These are phyloP conservation scores for Hafferia zeledoni DNA, from an alignment of 2,797 vertebrate species.

Conservation along the genomic window DNA sequence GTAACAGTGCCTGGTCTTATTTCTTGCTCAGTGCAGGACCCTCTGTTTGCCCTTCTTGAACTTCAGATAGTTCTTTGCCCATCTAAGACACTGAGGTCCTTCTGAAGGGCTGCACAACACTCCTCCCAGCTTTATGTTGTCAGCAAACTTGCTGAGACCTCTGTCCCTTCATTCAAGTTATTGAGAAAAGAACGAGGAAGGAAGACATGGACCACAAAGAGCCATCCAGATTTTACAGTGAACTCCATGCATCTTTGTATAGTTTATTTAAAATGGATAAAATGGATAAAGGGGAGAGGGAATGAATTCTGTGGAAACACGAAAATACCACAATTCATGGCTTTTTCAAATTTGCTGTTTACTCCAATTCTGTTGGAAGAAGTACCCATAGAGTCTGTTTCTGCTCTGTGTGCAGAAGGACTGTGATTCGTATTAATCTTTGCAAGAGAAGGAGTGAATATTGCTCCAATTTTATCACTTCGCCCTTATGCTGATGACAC, in stretches of 20 bases:
- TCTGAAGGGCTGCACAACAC: neutral
- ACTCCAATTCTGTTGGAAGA: neutral
- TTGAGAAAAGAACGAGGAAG: neutral
- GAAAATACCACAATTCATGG: neutral
- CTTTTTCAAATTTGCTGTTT: neutral
- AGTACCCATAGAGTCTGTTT: neutral
- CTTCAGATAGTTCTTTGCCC: neutral
- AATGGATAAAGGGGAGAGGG: neutral
- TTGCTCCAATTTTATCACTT: neutral
- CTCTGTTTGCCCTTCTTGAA: neutral
- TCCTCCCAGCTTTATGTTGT: neutral
- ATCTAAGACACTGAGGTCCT: fast-evolving
- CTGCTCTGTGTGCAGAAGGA: neutral
- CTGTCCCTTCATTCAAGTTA: neutral
- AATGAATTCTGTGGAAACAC: neutral
- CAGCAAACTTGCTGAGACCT: neutral
- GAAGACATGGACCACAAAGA: neutral
- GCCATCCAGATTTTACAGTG: neutral
- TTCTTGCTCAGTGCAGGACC: neutral
- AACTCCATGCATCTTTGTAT: neutral
- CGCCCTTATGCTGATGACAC: neutral
- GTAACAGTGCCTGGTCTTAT: neutral
- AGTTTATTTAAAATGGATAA: neutral
- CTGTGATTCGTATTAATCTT: neutral
- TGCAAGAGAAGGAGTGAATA: neutral